Evolutionary conservation across 2,888 invertebrate species (phyloP).

Genomic region (Panorpa germanica): DNA sequence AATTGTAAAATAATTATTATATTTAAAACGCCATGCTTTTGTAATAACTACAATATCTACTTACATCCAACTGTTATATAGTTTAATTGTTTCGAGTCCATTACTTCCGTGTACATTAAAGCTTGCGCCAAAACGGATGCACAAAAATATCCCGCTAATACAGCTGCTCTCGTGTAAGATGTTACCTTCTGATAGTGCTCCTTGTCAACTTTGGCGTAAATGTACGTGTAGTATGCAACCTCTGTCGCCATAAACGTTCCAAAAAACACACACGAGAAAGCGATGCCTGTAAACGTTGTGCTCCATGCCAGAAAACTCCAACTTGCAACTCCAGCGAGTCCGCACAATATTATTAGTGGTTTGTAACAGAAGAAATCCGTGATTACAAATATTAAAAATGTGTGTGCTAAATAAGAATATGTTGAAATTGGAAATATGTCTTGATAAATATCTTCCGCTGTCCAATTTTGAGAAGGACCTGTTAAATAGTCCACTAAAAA

Average conservation of each 20-base stretch:
- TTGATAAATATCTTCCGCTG: conserved; percentile 25
- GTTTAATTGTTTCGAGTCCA: conserved; percentile 37
- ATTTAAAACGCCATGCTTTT: too few relatives aligned
- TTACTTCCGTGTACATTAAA: conserved; percentile 28
- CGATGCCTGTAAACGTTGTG: neutral
- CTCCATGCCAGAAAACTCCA: neutral
- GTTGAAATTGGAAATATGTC: too few relatives aligned
- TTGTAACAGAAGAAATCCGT: conserved; percentile 65
- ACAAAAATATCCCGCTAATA: conserved; percentile 36
- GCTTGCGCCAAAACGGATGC: conserved; percentile 37
- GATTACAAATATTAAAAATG: conserved; percentile 52
- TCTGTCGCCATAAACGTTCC: conserved; percentile 47
- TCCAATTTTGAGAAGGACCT: conserved; percentile 35
- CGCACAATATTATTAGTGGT: conserved; percentile 58
- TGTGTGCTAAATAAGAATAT: too few relatives aligned
- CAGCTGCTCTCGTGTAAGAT: conserved; percentile 41
- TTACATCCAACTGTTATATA: conserved; percentile 35
- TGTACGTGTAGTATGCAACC: conserved; percentile 54
- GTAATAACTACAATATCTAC: conserved; percentile 9
- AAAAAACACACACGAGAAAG: neutral
- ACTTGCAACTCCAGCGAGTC: too few relatives aligned
- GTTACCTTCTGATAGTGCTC: conserved; percentile 43
- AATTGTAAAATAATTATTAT: conserved; percentile 16
- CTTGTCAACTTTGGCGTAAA: conserved; percentile 46
- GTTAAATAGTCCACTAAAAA: conserved; percentile 37